phyloP scores from a whole-genome alignment of 1,140 invertebrate species.

The Drosophila littoralis region DNA sequence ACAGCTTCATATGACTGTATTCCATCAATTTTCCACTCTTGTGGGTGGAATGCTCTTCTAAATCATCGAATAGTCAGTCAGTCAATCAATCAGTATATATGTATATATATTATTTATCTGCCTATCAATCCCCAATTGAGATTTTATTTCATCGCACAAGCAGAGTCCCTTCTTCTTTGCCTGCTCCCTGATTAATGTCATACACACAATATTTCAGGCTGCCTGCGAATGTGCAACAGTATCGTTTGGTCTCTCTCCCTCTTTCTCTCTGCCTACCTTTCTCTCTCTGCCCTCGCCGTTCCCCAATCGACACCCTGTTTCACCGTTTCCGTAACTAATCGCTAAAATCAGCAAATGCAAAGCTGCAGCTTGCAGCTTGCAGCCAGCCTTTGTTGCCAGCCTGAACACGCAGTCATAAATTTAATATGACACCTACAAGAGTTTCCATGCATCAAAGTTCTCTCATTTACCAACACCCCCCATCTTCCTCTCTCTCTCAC shows the following conservation, averaged over 20 bases:
- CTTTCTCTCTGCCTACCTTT: neutral
- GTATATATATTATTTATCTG: neutral
- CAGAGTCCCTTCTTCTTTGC: neutral
- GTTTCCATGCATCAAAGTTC: conserved; percentile 10
- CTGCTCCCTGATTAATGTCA: conserved; percentile 33
- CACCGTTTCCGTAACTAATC: conserved; percentile 36
- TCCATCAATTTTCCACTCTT: no score
- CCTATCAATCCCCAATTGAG: neutral
- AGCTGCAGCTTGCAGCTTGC: neutral
- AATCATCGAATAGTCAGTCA: no score
- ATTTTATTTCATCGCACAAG: neutral
- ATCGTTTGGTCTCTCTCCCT: neutral
- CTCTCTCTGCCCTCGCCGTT: neutral
- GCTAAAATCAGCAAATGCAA: conserved; percentile 38
- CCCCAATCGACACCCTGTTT: neutral
- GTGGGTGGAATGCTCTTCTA: no score
- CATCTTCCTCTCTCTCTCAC: conserved; percentile 10
- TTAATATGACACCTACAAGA: conserved; percentile 73
- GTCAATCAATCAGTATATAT: neutral
- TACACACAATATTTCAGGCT: conserved; percentile 18
- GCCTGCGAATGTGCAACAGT: conserved; percentile 34
- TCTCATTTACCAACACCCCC: neutral
- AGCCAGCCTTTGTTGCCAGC: conserved; percentile 36
- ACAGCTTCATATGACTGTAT: no score
- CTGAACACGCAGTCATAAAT: conserved; percentile 63